These are phyloP conservation scores for Drosophila sp. DNA, from an alignment of 1,140 invertebrate species.

Conservation along the genomic window DNA sequence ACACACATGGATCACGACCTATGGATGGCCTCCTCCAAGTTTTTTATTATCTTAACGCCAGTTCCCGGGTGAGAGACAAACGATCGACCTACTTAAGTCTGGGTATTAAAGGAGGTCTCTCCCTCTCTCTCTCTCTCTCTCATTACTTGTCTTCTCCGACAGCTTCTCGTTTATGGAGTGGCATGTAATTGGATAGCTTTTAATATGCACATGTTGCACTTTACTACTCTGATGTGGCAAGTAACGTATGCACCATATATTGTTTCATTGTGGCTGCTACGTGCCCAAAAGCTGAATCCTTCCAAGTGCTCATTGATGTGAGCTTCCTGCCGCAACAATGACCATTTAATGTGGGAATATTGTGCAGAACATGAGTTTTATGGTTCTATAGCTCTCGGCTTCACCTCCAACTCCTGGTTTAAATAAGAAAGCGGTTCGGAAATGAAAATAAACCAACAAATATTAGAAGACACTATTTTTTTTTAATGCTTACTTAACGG, in stretches of 20 bases:
- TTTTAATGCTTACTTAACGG: no score
- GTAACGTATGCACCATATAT: constrained; percentile 8
- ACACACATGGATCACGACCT: constrained; percentile 39
- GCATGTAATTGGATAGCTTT: constrained; percentile 65
- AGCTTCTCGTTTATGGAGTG: constrained; percentile 1
- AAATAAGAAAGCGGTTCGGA: background rate
- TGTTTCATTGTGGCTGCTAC: constrained; percentile 60
- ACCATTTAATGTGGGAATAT: constrained; percentile 76
- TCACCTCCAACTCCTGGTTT: background rate
- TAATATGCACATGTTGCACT: constrained; percentile 57
- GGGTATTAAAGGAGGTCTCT: background rate
- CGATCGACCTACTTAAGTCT: constrained; percentile 45
- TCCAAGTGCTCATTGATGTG: constrained; percentile 76
- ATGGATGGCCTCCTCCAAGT: constrained; percentile 2
- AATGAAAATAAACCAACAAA: no score
- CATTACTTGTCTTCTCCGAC: background rate
- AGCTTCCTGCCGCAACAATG: constrained; percentile 68
- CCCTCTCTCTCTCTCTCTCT: background rate
- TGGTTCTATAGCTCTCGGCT: background rate
- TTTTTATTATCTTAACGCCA: constrained; percentile 36
- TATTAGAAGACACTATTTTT: no score
- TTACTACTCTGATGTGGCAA: constrained; percentile 25
- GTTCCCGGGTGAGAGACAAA: constrained; percentile 6
- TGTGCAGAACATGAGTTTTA: constrained; percentile 42
- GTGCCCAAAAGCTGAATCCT: constrained; percentile 68